A percentile compares a stretch with the other conserved stretches of the same genome.
Conservation (phyloP, 1,140 invertebrate genomes). For the Cydia splendana region DNA sequence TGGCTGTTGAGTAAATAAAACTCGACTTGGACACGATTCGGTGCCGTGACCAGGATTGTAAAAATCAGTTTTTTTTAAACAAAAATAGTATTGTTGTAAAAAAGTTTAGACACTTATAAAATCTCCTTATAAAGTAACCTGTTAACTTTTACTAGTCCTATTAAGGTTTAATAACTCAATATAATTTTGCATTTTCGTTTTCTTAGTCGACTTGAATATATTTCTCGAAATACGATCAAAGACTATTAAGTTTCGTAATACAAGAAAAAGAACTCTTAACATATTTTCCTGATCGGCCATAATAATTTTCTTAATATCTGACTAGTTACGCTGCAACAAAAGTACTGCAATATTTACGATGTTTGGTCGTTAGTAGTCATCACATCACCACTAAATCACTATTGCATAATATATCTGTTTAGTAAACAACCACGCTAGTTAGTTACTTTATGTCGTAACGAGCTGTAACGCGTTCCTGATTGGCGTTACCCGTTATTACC, state of each 20-base stretch:
- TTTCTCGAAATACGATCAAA: too few species aligned
- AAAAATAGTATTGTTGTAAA: too few species aligned
- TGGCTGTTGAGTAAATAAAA: not conserved
- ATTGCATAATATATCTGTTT: slow-evolving; percentile 18
- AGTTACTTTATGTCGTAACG: slow-evolving; percentile 5
- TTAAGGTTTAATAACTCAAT: too few species aligned
- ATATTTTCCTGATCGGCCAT: not conserved
- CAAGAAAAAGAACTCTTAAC: too few species aligned
- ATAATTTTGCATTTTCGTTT: too few species aligned
- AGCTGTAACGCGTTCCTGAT: slow-evolving; percentile 12
- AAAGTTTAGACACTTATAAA: too few species aligned
- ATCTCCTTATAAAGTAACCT: too few species aligned
- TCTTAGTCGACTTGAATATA: too few species aligned
- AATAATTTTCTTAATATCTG: not conserved
- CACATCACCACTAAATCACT: not conserved
- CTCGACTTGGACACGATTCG: not conserved
- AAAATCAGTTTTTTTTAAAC: not conserved
- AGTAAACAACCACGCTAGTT: not conserved
- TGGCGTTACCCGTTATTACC: slow-evolving; percentile 17
- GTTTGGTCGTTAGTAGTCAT: not conserved
- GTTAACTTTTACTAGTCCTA: too few species aligned
- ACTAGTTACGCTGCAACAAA: not conserved
- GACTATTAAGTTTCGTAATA: too few species aligned
- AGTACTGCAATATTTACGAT: not conserved
- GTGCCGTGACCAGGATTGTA: not conserved